A percentile compares a stretch with the other conserved stretches of the same genome.
Conservation (phyloP, 1,140 invertebrate genomes). For the Eumeta japonica region DNA sequence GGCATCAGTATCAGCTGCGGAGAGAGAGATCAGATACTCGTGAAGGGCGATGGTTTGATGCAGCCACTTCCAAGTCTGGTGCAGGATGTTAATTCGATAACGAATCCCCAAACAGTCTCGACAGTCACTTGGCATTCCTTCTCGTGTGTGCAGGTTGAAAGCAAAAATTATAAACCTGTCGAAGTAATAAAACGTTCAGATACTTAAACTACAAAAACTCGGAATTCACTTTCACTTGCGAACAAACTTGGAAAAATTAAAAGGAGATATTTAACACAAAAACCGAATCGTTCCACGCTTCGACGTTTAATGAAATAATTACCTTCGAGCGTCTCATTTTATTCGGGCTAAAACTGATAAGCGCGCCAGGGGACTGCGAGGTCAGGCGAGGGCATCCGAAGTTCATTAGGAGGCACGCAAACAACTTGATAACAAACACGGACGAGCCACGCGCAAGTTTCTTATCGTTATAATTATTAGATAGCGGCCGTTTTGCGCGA, state of each 20-base stretch:
- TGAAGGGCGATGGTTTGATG: constrained; percentile 84
- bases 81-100: constrained; percentile 77
- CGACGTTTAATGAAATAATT: constrained; percentile 37
- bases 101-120: constrained; percentile 83
- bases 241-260: constrained; percentile 4
- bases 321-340: constrained; percentile 48
- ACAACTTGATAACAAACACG: constrained; percentile 48
- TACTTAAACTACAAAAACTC: too few species aligned
- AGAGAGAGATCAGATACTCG: constrained; percentile 79
- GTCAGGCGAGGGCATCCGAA: constrained; percentile 50
- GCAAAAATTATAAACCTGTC: constrained; percentile 44
- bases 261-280: constrained; percentile 8
- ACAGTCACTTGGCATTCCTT: constrained; percentile 79
- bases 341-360: constrained; percentile 50
- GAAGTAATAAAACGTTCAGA: constrained; percentile 21
- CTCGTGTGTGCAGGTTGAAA: constrained; percentile 62
- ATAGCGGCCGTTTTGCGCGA: too few species aligned
- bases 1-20: constrained; percentile 68
- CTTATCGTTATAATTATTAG: too few species aligned
- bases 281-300: constrained; percentile 24
- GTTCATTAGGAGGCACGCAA: constrained; percentile 36
- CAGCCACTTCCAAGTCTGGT: constrained; percentile 91
- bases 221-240: too few species aligned
- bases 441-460: constrained; percentile 32
- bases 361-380: constrained; percentile 42